Evolutionary conservation across 53 echinoderm and acorn worm species (phyloP).

Genomic region (Crossaster papposus): DNA sequence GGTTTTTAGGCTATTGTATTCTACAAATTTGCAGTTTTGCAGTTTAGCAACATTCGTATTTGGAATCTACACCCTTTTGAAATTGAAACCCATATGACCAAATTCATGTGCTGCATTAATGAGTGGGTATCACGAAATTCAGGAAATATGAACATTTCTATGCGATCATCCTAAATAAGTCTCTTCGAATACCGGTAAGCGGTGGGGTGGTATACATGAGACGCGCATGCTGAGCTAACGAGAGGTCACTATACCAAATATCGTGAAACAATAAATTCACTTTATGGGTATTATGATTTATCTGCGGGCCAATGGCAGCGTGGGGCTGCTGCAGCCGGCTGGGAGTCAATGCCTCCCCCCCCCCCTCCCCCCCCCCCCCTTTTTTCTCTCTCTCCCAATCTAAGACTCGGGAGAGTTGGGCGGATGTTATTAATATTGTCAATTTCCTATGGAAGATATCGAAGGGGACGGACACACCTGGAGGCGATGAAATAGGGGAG

Average conservation of each 20-base stretch:
- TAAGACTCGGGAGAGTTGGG: neutral
- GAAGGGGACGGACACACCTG: constrained; percentile 15
- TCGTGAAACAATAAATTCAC: constrained; percentile 50
- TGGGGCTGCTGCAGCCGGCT: constrained; percentile 3
- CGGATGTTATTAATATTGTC: constrained; percentile 58
- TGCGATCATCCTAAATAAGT: too few species aligned
- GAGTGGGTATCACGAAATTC: too few species aligned
- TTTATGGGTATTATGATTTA: constrained; percentile 32
- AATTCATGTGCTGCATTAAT: too few species aligned
- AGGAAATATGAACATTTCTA: too few species aligned
- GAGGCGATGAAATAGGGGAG: neutral
- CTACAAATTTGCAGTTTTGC: too few species aligned
- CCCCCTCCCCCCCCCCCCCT: too few species aligned
- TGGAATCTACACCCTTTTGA: too few species aligned
- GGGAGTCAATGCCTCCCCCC: too few species aligned
- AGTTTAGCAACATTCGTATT: too few species aligned
- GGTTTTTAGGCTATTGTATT: too few species aligned
- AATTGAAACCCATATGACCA: too few species aligned
- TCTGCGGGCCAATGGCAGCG: neutral
- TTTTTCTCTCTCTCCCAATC: neutral
- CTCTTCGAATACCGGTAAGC: too few species aligned
- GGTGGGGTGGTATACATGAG: neutral
- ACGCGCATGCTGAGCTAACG: neutral
- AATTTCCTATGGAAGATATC: constrained; percentile 30
- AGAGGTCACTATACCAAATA: constrained; percentile 27